These are phyloP conservation scores for Adrianichthys oophorus DNA, from an alignment of 2,797 vertebrate genomes.

Conservation along the genomic window DNA sequence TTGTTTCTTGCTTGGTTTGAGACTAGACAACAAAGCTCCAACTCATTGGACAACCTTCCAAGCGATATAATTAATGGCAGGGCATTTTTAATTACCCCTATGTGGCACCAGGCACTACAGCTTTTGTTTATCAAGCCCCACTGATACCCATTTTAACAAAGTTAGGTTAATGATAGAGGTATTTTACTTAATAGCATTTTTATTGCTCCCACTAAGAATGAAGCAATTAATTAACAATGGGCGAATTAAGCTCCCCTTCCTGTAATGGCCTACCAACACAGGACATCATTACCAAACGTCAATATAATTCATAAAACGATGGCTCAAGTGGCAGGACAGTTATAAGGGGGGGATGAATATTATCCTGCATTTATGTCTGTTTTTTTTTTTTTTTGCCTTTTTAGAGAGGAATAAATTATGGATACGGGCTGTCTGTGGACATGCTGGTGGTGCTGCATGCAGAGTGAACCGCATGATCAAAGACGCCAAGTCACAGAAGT, in stretches of 20 bases:
- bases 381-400: conserved; percentile 45
- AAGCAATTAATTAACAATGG: conserved; percentile 81
- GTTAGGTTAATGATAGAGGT: conserved; percentile 86
- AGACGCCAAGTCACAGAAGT: conserved; percentile 46
- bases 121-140: conserved; percentile 83
- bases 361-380: conserved; percentile 51
- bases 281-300: conserved; percentile 78
- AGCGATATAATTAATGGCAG: conserved; percentile 75
- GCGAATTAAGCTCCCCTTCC: conserved; percentile 74
- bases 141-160: conserved; percentile 83
- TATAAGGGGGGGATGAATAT: conserved; percentile 56
- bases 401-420: conserved; percentile 70
- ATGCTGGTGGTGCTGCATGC: conserved; percentile 57
- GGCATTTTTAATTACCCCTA: conserved; percentile 79
- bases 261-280: conserved; percentile 78
- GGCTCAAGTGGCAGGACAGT: conserved; percentile 63
- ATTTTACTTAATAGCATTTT: conserved; percentile 87
- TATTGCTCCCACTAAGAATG: conserved; percentile 83
- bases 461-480: conserved; percentile 54
- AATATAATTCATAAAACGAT: conserved; percentile 76
- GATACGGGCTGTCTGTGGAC: conserved; percentile 61
- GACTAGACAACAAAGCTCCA: conserved; percentile 56
- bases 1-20: conserved; percentile 30
- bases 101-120: conserved; percentile 64
- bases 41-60: conserved; percentile 65